phyloP scores from a whole-genome alignment of 2,113 vertebrate genomes.

The Microcebus jonahi region DNA sequence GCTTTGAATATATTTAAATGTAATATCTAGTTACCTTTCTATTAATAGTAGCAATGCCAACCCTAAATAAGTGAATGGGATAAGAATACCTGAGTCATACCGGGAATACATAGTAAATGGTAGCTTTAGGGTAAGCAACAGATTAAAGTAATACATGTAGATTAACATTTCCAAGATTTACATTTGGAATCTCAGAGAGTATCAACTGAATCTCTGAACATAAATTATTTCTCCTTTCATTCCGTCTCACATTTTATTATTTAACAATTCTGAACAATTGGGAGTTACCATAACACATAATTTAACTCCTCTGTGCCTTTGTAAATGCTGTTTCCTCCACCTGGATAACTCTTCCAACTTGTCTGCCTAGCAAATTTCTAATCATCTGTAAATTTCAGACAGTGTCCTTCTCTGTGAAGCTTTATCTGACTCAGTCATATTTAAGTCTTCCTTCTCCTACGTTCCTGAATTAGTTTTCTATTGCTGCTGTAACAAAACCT shows the following conservation, averaged over 20 bases:
- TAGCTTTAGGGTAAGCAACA: not conserved
- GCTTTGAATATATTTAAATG: not conserved
- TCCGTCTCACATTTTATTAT: not conserved
- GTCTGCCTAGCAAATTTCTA: not conserved
- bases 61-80: not conserved
- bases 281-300: not conserved
- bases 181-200: not conserved
- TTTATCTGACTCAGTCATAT: not conserved
- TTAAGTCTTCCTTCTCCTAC: not conserved
- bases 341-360: not conserved
- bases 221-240: not conserved
- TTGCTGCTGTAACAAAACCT: not conserved
- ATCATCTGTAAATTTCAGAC: not conserved
- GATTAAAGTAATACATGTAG: not conserved
- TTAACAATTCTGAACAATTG: not conserved
- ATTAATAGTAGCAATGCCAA: not conserved
- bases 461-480: not conserved
- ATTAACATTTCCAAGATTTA: not conserved
- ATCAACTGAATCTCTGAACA: not conserved
- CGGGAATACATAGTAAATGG: no score
- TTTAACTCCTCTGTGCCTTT: not conserved
- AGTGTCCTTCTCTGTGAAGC: not conserved
- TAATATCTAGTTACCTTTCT: not conserved
- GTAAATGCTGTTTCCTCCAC: not conserved
- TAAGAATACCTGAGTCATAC: not conserved